phyloP scores from a whole-genome alignment of 2,113 vertebrate species.

The Tychaedon coryphoeus region DNA sequence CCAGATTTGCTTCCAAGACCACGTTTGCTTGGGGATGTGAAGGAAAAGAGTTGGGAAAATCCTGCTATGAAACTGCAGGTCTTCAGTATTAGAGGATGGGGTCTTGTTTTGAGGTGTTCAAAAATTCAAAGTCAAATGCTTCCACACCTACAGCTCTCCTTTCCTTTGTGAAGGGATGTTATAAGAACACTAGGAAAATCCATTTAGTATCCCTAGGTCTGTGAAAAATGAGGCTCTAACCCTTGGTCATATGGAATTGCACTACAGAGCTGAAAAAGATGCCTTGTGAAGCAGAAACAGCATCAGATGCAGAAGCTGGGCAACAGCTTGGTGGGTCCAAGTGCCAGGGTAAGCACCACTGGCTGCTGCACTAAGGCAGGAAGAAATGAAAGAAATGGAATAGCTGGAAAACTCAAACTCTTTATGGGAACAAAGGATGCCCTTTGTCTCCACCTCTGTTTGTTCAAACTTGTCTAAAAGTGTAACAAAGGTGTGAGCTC shows the following conservation, averaged over 20 bases:
- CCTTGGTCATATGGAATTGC: neutral
- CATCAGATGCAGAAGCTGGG: neutral
- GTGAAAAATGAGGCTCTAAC: neutral
- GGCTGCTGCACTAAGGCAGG: neutral
- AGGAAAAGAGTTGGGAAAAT: neutral
- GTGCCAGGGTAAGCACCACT: neutral
- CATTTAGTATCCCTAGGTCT: neutral
- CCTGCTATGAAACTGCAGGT: neutral
- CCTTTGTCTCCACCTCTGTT: neutral
- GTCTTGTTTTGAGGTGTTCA: neutral
- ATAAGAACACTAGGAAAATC: neutral
- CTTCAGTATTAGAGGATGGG: neutral
- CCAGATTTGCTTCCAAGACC: neutral
- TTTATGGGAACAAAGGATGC: neutral
- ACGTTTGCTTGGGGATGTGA: neutral
- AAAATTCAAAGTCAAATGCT: neutral
- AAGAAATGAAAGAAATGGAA: accelerated
- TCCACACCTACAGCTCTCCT: neutral
- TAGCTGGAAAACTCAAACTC: neutral
- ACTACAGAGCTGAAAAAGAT: neutral
- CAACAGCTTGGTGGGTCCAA: neutral
- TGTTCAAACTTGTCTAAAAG: neutral
- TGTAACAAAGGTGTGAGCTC: neutral
- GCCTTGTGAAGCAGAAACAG: neutral
- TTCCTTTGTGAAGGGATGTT: neutral